phyloP scores from a whole-genome alignment of 2,113 vertebrate species.

The Vidua macroura region DNA sequence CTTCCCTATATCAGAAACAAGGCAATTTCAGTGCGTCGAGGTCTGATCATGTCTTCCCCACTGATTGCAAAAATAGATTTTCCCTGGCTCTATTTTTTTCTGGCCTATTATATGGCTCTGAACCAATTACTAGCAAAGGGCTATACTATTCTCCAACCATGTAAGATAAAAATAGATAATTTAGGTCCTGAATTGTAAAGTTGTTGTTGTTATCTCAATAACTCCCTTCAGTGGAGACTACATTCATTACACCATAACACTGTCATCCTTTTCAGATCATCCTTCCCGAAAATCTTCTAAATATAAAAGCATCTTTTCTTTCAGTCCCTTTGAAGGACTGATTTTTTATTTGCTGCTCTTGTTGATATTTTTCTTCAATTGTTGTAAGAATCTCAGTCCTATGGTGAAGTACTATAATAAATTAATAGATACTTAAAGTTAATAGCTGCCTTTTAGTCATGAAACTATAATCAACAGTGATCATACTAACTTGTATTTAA shows the following conservation, averaged over 20 bases:
- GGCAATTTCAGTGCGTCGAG: not conserved
- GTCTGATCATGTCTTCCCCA: not conserved
- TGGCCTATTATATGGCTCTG: not conserved
- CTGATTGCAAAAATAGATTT: not conserved
- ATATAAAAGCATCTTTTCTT: not conserved
- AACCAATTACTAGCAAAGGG: not conserved
- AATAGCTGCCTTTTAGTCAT: not conserved
- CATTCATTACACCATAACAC: not conserved
- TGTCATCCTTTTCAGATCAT: not conserved
- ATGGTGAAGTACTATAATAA: not conserved
- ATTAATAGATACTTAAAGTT: not conserved
- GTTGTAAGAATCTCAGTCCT: not conserved
- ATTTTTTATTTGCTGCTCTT: not conserved
- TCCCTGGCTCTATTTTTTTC: not conserved
- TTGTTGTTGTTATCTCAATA: not conserved
- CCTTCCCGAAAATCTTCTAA: not conserved
- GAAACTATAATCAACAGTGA: not conserved
- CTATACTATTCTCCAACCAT: not conserved
- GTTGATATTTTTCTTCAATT: not conserved
- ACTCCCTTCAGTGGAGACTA: not conserved
- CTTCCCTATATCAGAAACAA: not conserved
- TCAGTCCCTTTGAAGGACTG: not conserved
- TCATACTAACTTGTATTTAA: not conserved
- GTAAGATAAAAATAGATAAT: not conserved
- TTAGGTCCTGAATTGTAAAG: not conserved